Percentiles rank a stretch among this genome's conserved stretches.
phyloP scores from a whole-genome alignment of 2,113 vertebrate species.

The Copsychus sechellarum region DNA sequence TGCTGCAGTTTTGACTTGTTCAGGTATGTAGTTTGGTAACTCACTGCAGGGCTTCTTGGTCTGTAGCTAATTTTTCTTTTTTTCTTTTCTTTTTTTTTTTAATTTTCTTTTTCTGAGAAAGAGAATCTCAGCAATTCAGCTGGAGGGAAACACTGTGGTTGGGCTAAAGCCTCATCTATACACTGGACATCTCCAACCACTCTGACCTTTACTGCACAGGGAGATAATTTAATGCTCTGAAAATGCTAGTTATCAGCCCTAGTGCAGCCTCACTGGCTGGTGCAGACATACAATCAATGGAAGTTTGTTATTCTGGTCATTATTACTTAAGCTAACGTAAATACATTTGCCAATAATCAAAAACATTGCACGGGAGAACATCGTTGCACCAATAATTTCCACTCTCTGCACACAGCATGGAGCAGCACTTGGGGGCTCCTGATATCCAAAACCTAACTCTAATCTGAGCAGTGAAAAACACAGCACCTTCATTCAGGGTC shows the following conservation, averaged over 20 bases:
- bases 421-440: neutral
- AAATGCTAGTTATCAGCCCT: neutral
- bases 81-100: too few species aligned
- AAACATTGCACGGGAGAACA: neutral
- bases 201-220: neutral
- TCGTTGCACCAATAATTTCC: rapidly evolving
- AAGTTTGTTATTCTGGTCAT: neutral
- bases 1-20: neutral
- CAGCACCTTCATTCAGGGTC: neutral
- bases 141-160: neutral
- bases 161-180: neutral
- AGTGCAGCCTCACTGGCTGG: neutral
- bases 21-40: neutral
- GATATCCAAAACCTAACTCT: neutral
- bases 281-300: neutral
- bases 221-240: neutral
- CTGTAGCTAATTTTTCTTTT: neutral
- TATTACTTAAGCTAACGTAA: neutral
- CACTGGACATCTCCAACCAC: neutral
- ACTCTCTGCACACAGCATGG: rapidly evolving
- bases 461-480: neutral
- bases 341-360: neutral
- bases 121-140: rapidly evolving
- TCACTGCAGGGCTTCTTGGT: neutral
- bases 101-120: neutral